Evolutionary conservation across 2,113 vertebrate species (phyloP).

Genomic region (Psophia crepitans): DNA sequence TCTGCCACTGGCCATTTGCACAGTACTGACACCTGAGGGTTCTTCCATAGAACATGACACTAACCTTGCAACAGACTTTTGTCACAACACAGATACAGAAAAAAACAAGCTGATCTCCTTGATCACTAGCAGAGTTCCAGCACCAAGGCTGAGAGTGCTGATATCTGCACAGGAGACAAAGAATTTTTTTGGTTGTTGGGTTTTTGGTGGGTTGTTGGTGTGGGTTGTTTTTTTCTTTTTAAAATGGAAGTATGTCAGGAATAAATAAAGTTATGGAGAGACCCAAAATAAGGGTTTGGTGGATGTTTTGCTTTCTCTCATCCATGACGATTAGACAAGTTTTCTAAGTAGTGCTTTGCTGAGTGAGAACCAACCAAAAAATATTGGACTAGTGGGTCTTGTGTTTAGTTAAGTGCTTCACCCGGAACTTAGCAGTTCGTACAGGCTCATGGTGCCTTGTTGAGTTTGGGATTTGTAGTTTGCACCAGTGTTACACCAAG

Average conservation of each 20-base stretch:
- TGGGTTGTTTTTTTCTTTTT: not conserved
- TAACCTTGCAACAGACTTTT: not conserved
- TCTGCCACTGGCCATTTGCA: not conserved
- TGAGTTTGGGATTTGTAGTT: not conserved
- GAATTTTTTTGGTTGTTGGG: not conserved
- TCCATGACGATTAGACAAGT: not conserved
- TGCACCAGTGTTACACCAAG: not conserved
- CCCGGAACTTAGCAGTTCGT: not conserved
- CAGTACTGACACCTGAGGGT: not conserved
- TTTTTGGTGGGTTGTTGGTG: fast-evolving
- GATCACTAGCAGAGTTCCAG: not conserved
- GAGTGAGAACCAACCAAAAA: not conserved
- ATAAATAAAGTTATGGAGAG: not conserved
- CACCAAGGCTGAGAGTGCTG: not conserved
- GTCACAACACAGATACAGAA: not conserved
- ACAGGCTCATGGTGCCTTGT: not conserved
- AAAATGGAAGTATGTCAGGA: not conserved
- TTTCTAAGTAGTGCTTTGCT: not conserved
- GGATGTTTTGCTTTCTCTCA: not conserved
- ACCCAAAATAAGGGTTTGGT: not conserved
- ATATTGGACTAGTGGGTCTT: no score
- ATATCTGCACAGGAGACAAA: not conserved
- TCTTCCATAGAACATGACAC: not conserved
- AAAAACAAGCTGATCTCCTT: not conserved
- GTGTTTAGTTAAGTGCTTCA: not conserved